Evolutionary conservation across 53 echinoderm and acorn worm genomes (phyloP), one percentile per base, ranked within the genome.

Genomic region (Hippasteria phrygiana): DNA sequence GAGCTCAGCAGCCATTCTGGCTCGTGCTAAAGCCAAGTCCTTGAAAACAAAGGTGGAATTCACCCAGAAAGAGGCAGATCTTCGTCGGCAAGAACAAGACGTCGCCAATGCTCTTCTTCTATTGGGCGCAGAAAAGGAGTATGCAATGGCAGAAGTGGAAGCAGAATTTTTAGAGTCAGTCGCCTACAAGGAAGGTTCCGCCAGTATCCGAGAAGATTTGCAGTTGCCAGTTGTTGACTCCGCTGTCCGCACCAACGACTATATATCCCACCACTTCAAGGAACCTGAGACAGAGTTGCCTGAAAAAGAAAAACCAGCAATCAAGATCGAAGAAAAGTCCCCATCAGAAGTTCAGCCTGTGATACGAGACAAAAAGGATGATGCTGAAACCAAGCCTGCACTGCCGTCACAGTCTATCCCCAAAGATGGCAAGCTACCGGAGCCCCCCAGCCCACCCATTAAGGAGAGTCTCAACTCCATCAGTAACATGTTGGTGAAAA

Each of bases 51-150:
- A 80, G 72, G 38, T 90, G 5, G 87, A 87, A 50, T 93, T 77
- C 53, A 77, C 90, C 26, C 90, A 38, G 27, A 85, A 90, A 43
- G 93, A 90, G 53, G 90, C 93, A 1, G 87, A 55, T 34, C 86
- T 93, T 71, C 46, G 88, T 42, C 80, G 71, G 28, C 70, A 88
- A 73, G 79, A 78, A 78, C 72, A 38, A 80, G 81, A 88, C 27
- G 22, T 92, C 24, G 88, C 92, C 26, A 79, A 73, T 80, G 88
- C 88, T 46, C 71, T 92, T n/a, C 88, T 92, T 2, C 55, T 93
- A 41, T 73, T 93, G 42, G 87, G 90, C 45, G 92, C 92, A 46
- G 85, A 92, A 53, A 92, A 74, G 55, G 92, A 89, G 13, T 90
- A 63, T 62, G 82, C 93, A 55, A 90, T 93, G 79, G 90, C 93